phyloP scores from a whole-genome alignment of 2,888 invertebrate genomes.

The Leucoma salicis region DNA sequence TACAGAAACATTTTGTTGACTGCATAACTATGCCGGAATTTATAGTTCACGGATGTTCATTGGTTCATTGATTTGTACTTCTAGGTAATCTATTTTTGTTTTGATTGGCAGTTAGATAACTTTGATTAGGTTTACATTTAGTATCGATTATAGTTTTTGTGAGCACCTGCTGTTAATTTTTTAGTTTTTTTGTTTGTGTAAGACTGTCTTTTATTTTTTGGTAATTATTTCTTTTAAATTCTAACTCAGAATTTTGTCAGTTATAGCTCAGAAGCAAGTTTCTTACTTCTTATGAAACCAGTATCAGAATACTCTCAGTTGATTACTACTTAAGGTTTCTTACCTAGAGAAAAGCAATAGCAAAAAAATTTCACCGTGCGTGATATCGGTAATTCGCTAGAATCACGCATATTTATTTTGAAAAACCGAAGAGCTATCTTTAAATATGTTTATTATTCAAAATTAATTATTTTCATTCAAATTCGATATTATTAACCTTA shows the following conservation, averaged over 20 bases:
- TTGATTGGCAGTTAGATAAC: slow-evolving; percentile 15
- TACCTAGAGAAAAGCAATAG: no score
- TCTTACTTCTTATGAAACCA: no score
- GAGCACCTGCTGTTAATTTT: background rate
- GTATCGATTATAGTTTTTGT: background rate
- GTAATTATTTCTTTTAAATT: no score
- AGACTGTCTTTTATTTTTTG: background rate
- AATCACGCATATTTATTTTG: no score
- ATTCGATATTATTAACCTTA: background rate
- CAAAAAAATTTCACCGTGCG: no score
- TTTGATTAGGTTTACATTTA: slow-evolving; percentile 3
- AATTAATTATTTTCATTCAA: background rate
- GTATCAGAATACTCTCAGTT: no score
- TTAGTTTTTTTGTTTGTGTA: background rate
- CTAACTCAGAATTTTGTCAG: no score
- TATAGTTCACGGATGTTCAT: slow-evolving; percentile 11
- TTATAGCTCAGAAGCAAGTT: no score
- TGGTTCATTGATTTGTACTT: slow-evolving; percentile 15
- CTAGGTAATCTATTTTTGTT: slow-evolving; percentile 10
- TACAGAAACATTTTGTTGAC: slow-evolving; percentile 12
- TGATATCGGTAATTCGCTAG: no score
- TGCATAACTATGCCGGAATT: slow-evolving; percentile 10
- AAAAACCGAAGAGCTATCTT: no score
- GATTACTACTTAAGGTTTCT: no score
- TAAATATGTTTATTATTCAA: background rate